Base-by-base conservation (phyloP, 2,888 invertebrate species). In the Platynereis dumerilii region DNA sequence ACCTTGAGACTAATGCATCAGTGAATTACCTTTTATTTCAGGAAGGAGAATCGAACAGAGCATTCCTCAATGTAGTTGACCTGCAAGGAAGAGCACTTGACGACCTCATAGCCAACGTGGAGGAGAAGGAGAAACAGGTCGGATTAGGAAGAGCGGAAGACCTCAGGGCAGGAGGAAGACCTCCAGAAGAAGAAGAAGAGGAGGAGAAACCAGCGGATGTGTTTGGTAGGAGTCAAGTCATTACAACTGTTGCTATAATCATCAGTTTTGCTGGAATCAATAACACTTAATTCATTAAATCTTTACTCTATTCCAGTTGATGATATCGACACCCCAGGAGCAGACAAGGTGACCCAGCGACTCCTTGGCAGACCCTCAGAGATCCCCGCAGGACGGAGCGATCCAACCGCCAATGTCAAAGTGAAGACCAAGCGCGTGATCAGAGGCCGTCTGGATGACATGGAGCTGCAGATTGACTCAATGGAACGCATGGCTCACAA, bases 401-500 rank as follows among this genome's bases (percentile, higher is more conserved):
- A n/a, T n/a, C n/a, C n/a, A n/a, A n/a, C n/a, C n/a, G n/a, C n/a
- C n/a, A n/a, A n/a, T n/a, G 34, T 12, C 12, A 5, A 34, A 34
- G 34, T 34, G 22, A 27, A 76, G 39, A 75, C 76, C 1, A 79
- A 78, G 66, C 70, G 72, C 28, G 73, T 74, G 17, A 74, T 80
- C 27, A 71, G 78, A 22, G 70, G 74, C 44, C 64, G 75, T 26
- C 72, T 80, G 15, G 67, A 73, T 26, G 74, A 79, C 62, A 80
- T 80, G 80, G 75, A 77, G 55, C 68, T 74, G 20, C 80, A 81
- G 66, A 73, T 81, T 57, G 64, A 73, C 0, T 77, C 78, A 54
- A 80, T 82, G 55, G 80, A 79, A 60, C 74, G 75, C 20, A 77
- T 81, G 78, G 75, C 79, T 1, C 67, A 72, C 55, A 79, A 80